Conservation (phyloP, 2,888 invertebrate genomes). For the Portevinia maculata region DNA sequence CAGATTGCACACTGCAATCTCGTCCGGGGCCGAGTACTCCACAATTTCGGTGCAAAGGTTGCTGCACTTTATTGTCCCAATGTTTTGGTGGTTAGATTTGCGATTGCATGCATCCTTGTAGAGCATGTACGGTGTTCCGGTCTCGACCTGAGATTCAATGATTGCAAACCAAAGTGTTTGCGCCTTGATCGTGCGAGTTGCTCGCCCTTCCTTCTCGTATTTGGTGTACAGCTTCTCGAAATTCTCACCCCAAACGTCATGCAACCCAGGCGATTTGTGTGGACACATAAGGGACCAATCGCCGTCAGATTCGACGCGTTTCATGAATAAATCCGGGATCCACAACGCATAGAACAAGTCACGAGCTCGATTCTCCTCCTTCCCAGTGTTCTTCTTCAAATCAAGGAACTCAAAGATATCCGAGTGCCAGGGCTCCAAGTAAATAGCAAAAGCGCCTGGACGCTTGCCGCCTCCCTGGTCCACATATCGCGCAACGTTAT, state of each 20-base stretch:
- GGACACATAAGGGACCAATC: constrained; percentile 99
- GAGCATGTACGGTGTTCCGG: constrained; percentile 98
- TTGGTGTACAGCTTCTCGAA: constrained; percentile 94
- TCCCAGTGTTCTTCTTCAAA: constrained; percentile 96
- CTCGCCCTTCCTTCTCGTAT: constrained; percentile 92
- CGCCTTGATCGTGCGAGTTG: constrained; percentile 88
- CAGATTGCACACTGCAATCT: constrained; percentile 98
- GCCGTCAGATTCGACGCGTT: constrained; percentile 92
- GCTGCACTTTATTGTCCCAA: constrained; percentile 99
- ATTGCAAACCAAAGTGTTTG: constrained; percentile 97
- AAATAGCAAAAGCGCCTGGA: constrained; percentile 98
- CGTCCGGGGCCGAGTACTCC: constrained; percentile 95
- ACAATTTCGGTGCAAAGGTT: constrained; percentile 99
- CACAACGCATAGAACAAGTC: constrained; percentile 98
- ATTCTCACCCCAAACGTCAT: constrained; percentile 97
- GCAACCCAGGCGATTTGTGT: constrained; percentile 93
- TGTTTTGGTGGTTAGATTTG: constrained; percentile 98
- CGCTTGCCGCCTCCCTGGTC: constrained; percentile 99
- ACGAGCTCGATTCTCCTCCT: constrained; percentile 96
- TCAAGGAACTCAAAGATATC: constrained; percentile 98
- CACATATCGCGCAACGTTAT: constrained; percentile 97
- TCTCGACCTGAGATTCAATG: constrained; percentile 97
- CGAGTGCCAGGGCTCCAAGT: constrained; percentile 99
- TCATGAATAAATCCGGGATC: constrained; percentile 99
- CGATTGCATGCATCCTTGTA: constrained; percentile 98